A percentile compares a stretch with the other conserved stretches of the same genome.
Conservation (phyloP, 64 coral and sea anemone species). For the Cladopsammia gracilis region DNA sequence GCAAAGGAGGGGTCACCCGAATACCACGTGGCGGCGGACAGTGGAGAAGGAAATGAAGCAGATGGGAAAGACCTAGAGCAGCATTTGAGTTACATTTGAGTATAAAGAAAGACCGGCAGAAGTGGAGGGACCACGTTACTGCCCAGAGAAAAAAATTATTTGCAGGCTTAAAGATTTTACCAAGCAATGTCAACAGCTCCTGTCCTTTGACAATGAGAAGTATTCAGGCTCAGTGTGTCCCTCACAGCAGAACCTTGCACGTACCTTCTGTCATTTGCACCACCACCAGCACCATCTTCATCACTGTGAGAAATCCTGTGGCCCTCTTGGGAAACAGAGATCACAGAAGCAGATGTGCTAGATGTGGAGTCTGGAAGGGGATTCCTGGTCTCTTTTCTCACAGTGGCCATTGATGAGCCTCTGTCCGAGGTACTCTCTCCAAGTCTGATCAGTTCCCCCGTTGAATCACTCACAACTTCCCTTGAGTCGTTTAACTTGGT, state of each 20-base stretch:
- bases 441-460: constrained; percentile 84
- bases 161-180: neutral
- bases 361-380: constrained; percentile 20
- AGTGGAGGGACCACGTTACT: too few species aligned
- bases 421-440: constrained; percentile 48
- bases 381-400: constrained; percentile 1
- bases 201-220: neutral
- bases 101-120: too few species aligned
- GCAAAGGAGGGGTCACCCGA: too few species aligned
- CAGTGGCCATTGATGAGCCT: neutral
- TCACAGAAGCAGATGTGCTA: neutral
- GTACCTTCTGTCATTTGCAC: neutral
- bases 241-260: neutral
- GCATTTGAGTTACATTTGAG: too few species aligned
- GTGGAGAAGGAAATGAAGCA: too few species aligned
- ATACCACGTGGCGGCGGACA: too few species aligned
- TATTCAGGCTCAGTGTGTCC: too few species aligned
- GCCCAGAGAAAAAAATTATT: too few species aligned
- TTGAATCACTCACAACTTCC: constrained; percentile 79
- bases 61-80: too few species aligned
- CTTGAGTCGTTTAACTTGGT: constrained; percentile 7
- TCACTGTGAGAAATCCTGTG: neutral
- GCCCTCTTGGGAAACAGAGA: neutral
- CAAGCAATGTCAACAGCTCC: neutral
- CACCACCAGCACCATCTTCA: neutral